Percentiles rank a stretch among this genome's conserved stretches.
Evolutionary conservation across 2,113 vertebrate species (phyloP).

Genomic region (Cyphomyrus plagiostoma): DNA sequence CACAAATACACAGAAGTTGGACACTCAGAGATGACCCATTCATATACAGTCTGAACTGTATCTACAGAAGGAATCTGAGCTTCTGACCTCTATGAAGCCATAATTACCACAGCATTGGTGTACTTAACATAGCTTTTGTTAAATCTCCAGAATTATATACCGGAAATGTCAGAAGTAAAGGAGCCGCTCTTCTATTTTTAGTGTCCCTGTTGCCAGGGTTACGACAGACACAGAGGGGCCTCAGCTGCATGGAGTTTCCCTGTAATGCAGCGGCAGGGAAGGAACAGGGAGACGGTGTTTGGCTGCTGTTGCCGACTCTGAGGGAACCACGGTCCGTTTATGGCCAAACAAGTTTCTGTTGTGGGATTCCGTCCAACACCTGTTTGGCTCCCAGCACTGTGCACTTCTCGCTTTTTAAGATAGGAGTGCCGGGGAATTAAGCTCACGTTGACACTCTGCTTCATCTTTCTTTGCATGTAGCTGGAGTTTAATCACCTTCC

Average conservation of each 20-base stretch:
- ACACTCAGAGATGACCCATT: background rate
- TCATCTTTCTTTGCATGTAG: background rate
- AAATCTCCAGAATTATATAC: slow-evolving; percentile 52
- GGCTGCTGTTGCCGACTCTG: background rate
- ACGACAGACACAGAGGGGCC: slow-evolving; percentile 53
- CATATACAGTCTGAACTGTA: background rate
- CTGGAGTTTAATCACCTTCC: background rate
- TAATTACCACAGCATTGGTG: slow-evolving; percentile 25
- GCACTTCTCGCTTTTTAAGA: background rate
- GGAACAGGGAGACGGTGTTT: background rate
- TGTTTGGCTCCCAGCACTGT: background rate
- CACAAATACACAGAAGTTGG: background rate
- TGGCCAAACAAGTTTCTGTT: background rate
- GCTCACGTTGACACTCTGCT: background rate
- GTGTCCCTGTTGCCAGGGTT: slow-evolving; percentile 64
- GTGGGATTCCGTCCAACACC: background rate
- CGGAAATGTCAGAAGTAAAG: slow-evolving; percentile 57
- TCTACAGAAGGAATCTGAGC: background rate
- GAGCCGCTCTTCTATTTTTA: slow-evolving; percentile 63
- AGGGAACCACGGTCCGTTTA: background rate
- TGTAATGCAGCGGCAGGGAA: slow-evolving; percentile 32
- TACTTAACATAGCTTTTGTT: slow-evolving; percentile 39
- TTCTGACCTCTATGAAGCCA: background rate
- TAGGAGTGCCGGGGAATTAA: background rate
- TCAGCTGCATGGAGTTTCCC: slow-evolving; percentile 42